Percentiles rank a stretch among this genome's conserved stretches.
These are phyloP conservation scores for Chlorocebus sabaeus DNA, from an alignment of 2,113 vertebrate genomes.

Conservation along the genomic window DNA sequence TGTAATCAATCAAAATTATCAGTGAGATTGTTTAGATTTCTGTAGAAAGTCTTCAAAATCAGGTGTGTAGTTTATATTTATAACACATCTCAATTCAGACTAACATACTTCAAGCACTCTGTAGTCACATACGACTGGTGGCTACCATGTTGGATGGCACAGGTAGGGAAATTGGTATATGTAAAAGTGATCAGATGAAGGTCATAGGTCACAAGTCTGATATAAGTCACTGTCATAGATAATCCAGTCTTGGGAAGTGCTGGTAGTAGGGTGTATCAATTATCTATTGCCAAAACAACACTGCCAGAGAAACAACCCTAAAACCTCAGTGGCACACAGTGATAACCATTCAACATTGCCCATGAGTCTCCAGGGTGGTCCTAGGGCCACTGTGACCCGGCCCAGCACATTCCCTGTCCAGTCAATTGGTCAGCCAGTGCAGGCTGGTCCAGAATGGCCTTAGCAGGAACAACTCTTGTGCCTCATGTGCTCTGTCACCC, in stretches of 20 bases:
- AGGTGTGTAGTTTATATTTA: too few relatives aligned
- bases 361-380: accelerated
- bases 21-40: not conserved
- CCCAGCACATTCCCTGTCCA: accelerated
- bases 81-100: not conserved
- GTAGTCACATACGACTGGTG: accelerated
- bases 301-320: accelerated
- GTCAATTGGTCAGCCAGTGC: accelerated
- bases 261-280: accelerated
- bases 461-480: accelerated
- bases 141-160: accelerated
- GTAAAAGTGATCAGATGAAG: not conserved
- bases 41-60: not conserved
- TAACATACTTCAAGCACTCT: not conserved
- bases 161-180: accelerated
- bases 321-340: not conserved
- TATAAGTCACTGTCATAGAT: accelerated
- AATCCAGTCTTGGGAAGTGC: not conserved
- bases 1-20: not conserved
- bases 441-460: accelerated
- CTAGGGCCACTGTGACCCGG: not conserved
- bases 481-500: accelerated
- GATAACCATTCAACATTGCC: accelerated
- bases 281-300: not conserved
- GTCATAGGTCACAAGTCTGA: not conserved